A percentile compares a stretch with the other conserved stretches of the same genome.
Evolutionary conservation across 2,888 invertebrate species (phyloP).

Genomic region (Nomada ruficornis): DNA sequence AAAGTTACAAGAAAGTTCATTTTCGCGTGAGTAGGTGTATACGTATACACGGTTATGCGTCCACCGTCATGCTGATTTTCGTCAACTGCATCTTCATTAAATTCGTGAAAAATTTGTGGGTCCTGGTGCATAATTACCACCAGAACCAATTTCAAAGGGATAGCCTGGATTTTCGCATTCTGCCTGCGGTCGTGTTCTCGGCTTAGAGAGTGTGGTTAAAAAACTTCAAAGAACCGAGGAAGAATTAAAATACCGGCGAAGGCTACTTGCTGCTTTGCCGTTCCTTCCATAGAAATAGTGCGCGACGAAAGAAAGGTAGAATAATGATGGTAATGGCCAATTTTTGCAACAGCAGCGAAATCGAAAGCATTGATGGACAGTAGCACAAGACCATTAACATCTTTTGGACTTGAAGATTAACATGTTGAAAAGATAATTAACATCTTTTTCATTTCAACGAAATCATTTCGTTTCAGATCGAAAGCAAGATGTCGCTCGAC

Average conservation of each 20-base stretch:
- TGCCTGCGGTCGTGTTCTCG: no score
- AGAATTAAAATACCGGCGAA: no score
- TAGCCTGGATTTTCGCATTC: no score
- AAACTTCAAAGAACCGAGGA: not conserved
- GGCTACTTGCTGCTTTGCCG: not conserved
- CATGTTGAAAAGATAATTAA: not conserved
- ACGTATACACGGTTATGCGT: not conserved
- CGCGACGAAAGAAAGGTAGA: no score
- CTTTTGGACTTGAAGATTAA: no score
- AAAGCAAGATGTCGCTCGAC: conserved; percentile 70
- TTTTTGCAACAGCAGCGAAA: not conserved
- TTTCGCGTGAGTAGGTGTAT: not conserved
- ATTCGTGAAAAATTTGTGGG: no score
- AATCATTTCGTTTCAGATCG: conserved; percentile 54
- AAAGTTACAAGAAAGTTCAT: not conserved
- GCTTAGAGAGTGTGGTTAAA: no score
- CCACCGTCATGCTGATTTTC: not conserved
- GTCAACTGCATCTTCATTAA: no score
- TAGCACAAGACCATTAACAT: no score
- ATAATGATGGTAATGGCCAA: no score
- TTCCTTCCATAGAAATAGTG: not conserved
- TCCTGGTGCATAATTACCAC: no score
- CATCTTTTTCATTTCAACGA: not conserved
- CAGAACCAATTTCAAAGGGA: no score
- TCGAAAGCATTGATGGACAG: not conserved